These are phyloP conservation scores for Alosa sapidissima DNA, from an alignment of 2,797 vertebrate genomes.

Conservation along the genomic window DNA sequence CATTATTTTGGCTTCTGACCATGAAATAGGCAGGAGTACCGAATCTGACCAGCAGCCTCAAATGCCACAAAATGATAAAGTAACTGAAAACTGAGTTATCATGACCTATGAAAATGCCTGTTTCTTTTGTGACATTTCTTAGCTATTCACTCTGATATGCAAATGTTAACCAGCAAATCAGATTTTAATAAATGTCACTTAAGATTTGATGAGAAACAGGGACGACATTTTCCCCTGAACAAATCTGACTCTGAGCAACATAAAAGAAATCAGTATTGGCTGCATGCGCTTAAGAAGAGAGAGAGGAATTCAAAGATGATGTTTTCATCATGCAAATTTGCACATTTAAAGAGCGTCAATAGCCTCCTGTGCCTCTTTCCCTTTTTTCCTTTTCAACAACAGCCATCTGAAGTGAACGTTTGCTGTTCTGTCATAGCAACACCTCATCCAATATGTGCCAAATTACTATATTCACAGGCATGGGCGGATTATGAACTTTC, in stretches of 20 bases:
- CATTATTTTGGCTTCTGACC: background rate
- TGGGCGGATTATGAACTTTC: too few relatives aligned
- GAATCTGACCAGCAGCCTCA: slow-evolving; percentile 69
- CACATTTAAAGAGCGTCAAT: background rate
- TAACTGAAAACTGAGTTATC: slow-evolving; percentile 54
- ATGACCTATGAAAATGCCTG: slow-evolving; percentile 63
- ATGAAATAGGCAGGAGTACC: slow-evolving; percentile 64
- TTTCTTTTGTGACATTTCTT: slow-evolving; percentile 76
- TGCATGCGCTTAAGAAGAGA: slow-evolving; percentile 44
- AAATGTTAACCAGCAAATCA: slow-evolving; percentile 73
- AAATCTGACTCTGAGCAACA: slow-evolving; percentile 42
- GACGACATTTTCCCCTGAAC: slow-evolving; percentile 52
- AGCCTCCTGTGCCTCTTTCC: background rate
- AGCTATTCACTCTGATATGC: slow-evolving; percentile 72
- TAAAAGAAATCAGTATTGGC: slow-evolving; percentile 51
- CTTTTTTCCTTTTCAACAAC: background rate
- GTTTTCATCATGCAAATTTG: slow-evolving; percentile 9
- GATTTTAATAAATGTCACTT: slow-evolving; percentile 78
- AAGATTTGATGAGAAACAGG: slow-evolving; percentile 64
- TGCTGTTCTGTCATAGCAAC: background rate
- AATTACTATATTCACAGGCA: too few relatives aligned
- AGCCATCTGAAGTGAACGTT: background rate
- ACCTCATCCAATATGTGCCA: background rate
- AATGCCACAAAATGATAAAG: slow-evolving; percentile 68
- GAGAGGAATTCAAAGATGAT: slow-evolving; percentile 28